Percentiles rank a stretch among this genome's conserved stretches.
These are phyloP conservation scores for Dolichopus griseipennis DNA, from an alignment of 2,888 invertebrate genomes.

Conservation along the genomic window DNA sequence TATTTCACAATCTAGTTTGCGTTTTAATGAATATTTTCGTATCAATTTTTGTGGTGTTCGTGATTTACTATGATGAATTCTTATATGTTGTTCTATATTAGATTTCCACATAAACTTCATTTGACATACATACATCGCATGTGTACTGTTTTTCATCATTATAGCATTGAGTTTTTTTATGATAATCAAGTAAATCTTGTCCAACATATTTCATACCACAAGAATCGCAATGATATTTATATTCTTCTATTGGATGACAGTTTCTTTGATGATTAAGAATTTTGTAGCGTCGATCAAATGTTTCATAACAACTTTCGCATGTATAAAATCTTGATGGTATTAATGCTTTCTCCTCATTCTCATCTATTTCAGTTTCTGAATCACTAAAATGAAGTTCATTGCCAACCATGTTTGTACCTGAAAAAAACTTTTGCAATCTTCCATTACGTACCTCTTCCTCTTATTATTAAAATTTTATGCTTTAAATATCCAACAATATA, in stretches of 20 bases:
- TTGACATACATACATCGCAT: constrained; percentile 35
- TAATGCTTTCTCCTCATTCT: constrained; percentile 12
- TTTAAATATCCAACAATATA: too few species aligned
- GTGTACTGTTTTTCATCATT: constrained; percentile 32
- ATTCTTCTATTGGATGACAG: constrained; percentile 43
- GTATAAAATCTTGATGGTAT: constrained; percentile 24
- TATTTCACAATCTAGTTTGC: constrained; percentile 50
- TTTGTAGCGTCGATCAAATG: constrained; percentile 34
- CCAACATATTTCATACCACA: constrained; percentile 50
- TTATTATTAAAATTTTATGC: too few species aligned
- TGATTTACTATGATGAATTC: constrained; percentile 26
- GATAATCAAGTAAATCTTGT: constrained; percentile 46
- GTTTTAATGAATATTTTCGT: constrained; percentile 23
- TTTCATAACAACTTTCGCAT: constrained; percentile 33
- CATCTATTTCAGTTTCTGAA: constrained; percentile 39
- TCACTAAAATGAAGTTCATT: constrained; percentile 37
- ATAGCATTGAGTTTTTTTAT: constrained; percentile 43
- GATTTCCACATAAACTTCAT: constrained; percentile 40
- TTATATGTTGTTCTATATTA: constrained; percentile 33
- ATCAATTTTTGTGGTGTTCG: not conserved
- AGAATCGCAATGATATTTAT: constrained; percentile 46
- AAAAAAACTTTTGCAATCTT: constrained; percentile 28
- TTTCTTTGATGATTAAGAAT: constrained; percentile 36
- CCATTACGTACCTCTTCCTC: not conserved
- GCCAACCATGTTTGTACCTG: constrained; percentile 33